Evolutionary conservation across 1,140 invertebrate species (phyloP), one percentile per base, ranked within the genome.

Genomic region (Sycobia sp.): DNA sequence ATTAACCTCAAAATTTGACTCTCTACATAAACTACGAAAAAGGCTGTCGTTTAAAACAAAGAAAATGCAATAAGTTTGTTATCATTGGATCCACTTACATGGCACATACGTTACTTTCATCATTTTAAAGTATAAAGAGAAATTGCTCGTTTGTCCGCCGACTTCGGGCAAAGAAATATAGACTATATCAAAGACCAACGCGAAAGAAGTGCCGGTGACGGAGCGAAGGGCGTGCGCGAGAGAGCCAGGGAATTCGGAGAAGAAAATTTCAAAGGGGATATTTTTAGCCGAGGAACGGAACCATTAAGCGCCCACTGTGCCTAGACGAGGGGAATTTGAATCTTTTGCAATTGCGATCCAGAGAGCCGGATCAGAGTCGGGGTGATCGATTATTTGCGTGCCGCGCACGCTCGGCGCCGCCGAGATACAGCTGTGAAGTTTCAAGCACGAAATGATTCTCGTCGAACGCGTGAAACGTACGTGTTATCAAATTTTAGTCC

Each of bases 191-290:
- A 38, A 2, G 22, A 5, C 27, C 11, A n/a, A 36, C 25, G 34
- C 4, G n/a, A 36, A 14, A 38, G 34, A 38, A 7, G n/a, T n/a
- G n/a, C n/a, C n/a, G n/a, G n/a, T n/a, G n/a, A n/a, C n/a, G n/a
- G n/a, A n/a, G n/a, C n/a, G n/a, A n/a, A 27, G n/a, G 18, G 13
- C 10, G 34, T 23, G 22, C 29, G 9, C 8, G 11, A 34, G 25
- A 20, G 56, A 10, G 20, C n/a, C 39, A 11, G 56, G 10, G 49
- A 43, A 43, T 32, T 61, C 44, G 23, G 39, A 51, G 27, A 38
- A 49, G 58, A 29, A 53, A 61, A 51, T 61, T 61, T 61, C 49
- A 53, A 53, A 61, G 58, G 25, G 27, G 49, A 32, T 61, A 61
- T 60, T 53, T 61, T 61, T 51, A 53, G 47, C 38, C 9, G 25